Conservation (phyloP, 2,888 invertebrate genomes). For the Trilocha varians region DNA sequence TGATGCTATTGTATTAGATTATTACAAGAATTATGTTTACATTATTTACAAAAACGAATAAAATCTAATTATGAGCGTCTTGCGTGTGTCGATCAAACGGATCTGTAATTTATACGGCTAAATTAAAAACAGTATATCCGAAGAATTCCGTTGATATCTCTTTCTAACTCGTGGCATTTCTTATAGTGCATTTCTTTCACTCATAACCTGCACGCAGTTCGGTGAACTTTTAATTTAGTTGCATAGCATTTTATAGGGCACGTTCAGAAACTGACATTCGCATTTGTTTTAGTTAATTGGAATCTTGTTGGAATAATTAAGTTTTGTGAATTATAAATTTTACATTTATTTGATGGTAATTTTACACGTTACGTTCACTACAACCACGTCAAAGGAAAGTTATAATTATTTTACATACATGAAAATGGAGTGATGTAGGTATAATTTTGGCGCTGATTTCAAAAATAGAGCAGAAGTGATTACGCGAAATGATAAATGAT, state of each 20-base stretch:
- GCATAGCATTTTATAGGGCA: not conserved
- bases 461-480: slow-evolving; percentile 59
- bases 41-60: not conserved
- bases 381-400: too few species aligned
- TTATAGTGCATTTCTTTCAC: not conserved
- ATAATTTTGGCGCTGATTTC: slow-evolving; percentile 44
- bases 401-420: too few species aligned
- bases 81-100: not conserved
- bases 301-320: not conserved
- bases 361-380: not conserved
- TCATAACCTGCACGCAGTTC: not conserved
- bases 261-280: not conserved
- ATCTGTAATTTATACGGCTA: not conserved
- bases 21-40: not conserved
- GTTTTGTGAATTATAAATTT: not conserved
- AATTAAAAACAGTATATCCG: not conserved
- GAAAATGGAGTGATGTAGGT: too few species aligned
- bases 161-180: not conserved
- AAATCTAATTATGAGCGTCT: not conserved
- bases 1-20: too few species aligned
- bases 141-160: not conserved
- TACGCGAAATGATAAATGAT: slow-evolving; percentile 57
- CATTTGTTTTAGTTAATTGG: not conserved
- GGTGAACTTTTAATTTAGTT: too few species aligned
- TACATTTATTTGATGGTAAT: not conserved